phyloP scores from a whole-genome alignment of 2,888 invertebrate genomes.

The Cantharis flavilabris region DNA sequence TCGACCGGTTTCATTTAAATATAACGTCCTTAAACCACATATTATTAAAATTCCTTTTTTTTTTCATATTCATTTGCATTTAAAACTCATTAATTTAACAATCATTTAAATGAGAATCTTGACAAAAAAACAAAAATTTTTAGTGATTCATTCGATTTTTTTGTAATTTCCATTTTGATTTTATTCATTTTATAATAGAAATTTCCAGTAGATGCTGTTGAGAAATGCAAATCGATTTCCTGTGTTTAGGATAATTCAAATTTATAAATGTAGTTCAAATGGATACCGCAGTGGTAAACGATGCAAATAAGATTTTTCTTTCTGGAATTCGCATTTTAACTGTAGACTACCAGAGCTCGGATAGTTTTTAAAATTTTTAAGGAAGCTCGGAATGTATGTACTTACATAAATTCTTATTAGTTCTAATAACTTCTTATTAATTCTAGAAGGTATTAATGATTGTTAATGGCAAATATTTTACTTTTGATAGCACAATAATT shows the following conservation, averaged over 20 bases:
- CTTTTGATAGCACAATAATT: background rate
- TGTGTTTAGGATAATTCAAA: background rate
- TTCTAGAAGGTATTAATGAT: constrained; percentile 5
- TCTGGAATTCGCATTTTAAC: background rate
- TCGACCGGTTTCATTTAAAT: background rate
- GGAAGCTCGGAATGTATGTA: background rate
- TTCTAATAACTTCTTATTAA: constrained; percentile 2
- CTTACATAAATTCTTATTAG: background rate
- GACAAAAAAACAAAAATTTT: background rate
- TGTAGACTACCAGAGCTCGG: background rate
- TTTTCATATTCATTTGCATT: background rate
- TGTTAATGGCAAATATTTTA: constrained; percentile 3
- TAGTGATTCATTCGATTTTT: background rate
- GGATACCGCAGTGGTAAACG: background rate
- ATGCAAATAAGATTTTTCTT: background rate
- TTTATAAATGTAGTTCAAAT: background rate
- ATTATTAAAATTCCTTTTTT: background rate
- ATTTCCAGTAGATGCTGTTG: no score
- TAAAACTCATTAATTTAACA: background rate
- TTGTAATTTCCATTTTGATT: background rate
- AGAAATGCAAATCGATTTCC: background rate
- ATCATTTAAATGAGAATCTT: background rate
- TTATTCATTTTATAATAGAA: no score
- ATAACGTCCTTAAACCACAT: background rate
- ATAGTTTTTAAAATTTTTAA: background rate